Evolutionary conservation across 2,113 vertebrate species (phyloP).

Genomic region (Sylvietta virens): DNA sequence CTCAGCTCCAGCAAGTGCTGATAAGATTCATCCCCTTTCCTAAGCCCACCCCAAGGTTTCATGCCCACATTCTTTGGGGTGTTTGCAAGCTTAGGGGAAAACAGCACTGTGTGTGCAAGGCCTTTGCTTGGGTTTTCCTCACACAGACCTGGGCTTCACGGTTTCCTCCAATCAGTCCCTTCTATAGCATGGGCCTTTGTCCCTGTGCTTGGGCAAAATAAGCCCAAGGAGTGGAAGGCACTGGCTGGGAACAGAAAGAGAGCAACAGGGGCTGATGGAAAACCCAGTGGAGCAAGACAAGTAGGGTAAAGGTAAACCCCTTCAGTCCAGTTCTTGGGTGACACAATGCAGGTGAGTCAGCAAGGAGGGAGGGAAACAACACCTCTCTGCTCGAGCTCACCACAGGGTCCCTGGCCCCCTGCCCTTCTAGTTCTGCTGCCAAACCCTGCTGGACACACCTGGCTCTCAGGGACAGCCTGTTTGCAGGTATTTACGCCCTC

Average conservation of each 20-base stretch:
- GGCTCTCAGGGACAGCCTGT: neutral
- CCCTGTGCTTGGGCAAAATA: neutral
- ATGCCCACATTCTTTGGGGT: neutral
- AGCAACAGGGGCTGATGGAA: neutral
- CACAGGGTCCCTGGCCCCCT: neutral
- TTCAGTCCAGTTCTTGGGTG: neutral
- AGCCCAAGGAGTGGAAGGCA: accelerated
- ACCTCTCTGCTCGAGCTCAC: accelerated
- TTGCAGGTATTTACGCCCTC: neutral
- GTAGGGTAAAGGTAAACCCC: neutral
- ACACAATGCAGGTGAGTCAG: neutral
- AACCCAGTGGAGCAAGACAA: neutral
- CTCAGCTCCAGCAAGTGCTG: neutral
- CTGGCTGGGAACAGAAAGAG: neutral
- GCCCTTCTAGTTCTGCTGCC: neutral
- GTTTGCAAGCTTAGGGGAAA: neutral
- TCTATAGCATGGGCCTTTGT: neutral
- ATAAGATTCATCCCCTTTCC: neutral
- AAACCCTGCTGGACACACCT: neutral
- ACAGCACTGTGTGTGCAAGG: neutral
- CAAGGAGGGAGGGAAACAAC: neutral
- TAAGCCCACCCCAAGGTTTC: neutral
- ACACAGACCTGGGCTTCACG: neutral
- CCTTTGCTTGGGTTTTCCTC: neutral
- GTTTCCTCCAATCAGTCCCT: neutral